These are phyloP conservation scores for Phainopepla nitens DNA, from an alignment of 2,113 vertebrate genomes.

Conservation along the genomic window DNA sequence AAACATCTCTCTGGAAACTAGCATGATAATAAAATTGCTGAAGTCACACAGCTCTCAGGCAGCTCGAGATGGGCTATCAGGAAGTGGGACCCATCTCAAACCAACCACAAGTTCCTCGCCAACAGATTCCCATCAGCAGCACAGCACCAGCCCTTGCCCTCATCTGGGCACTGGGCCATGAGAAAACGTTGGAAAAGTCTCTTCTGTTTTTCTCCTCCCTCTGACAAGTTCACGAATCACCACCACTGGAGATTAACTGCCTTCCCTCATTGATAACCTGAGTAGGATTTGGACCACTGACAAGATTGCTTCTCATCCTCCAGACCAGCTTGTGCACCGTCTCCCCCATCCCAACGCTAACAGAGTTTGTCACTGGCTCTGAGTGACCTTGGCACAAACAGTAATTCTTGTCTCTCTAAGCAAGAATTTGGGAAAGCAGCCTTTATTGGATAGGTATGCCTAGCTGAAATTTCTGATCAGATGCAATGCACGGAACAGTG, in stretches of 20 bases:
- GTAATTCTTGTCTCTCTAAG: not conserved
- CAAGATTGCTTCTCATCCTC: not conserved
- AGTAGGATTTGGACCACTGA: not conserved
- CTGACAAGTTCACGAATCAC: not conserved
- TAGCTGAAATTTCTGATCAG: constrained; percentile 36
- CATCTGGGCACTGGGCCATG: not conserved
- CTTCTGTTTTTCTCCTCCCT: not conserved
- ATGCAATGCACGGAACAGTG: not conserved
- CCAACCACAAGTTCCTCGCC: not conserved
- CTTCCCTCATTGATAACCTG: not conserved
- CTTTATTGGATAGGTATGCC: not conserved
- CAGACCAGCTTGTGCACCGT: not conserved
- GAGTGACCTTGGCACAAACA: not conserved
- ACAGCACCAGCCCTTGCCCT: not conserved
- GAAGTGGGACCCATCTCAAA: not conserved
- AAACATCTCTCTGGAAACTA: not conserved
- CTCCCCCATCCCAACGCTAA: not conserved
- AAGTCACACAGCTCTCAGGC: not conserved
- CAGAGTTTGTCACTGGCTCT: not conserved
- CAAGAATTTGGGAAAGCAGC: constrained; percentile 18
- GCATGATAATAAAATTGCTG: not conserved
- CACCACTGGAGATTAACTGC: not conserved
- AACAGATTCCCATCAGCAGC: not conserved
- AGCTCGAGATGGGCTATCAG: not conserved
- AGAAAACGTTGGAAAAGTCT: not conserved